Base-by-base conservation (phyloP, 2,888 invertebrate species). In the Drosophila barbarae region DNA sequence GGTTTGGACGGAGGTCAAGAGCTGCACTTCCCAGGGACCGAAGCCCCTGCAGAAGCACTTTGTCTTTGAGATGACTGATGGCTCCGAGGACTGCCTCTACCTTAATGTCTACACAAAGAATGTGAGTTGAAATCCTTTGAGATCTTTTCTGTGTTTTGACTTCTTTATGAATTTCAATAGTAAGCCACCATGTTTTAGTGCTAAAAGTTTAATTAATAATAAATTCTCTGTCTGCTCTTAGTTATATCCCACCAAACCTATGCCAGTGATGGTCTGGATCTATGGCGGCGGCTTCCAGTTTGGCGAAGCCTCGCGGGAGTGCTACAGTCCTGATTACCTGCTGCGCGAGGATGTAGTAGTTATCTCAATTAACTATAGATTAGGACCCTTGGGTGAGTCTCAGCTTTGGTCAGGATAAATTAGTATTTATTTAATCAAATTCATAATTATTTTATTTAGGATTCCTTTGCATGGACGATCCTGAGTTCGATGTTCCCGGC, bases 1-100 rank as follows among this genome's bases (percentile, higher is more conserved):
- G 39, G 76, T 88, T 49, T 91, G 91, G 91, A 84, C 75, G 2
- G 90, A 89, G 36, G 82, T 90, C 1, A 84, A 86, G 46, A 90
- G 91, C 75, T 90, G 90, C 15, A 88, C 90, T 0, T 84, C 87
- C 5, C 87, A 89, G 73, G 88, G 88, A 9, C 86, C 88, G 7
- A 79, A 87, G 65, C 89, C 88, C 21, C 71, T 89, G 49, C 90
- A 90, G 54, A 87, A 85, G 50, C 88, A 89, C 75, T 86, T 87
- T 47, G 86, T 89, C 5, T 85, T 87, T 61, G 85, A 89, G 63
- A 88, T 89, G 84, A 86, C 89, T 15, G 87, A 90, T 34, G 92
- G 92, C 12, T 87, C 88, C n/a, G 92, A 92, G 81, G 91, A 92
- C 74, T 92, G 92, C 70, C 80, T 91, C 3, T 90, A 90, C 76